These are phyloP conservation scores for Drosophila paucipuncta DNA, from an alignment of 2,888 invertebrate species.

Conservation along the genomic window DNA sequence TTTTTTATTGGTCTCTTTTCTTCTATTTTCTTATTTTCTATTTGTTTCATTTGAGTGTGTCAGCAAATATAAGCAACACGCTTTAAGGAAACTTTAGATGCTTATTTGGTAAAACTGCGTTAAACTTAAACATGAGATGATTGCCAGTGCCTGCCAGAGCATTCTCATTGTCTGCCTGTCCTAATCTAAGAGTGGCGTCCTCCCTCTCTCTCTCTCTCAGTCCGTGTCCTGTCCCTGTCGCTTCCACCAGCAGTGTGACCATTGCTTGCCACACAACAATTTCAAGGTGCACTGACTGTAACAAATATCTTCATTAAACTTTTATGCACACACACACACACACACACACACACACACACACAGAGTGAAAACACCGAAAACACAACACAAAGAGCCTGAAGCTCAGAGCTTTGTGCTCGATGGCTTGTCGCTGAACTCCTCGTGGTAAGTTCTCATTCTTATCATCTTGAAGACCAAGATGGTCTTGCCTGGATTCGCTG, in stretches of 20 bases:
- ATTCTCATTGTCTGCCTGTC: conserved; percentile 15
- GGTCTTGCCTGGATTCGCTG: conserved; percentile 35
- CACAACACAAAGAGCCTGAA: conserved; percentile 6
- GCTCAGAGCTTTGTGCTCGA: conserved; percentile 24
- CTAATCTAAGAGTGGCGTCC: neutral
- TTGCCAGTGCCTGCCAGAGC: conserved; percentile 6
- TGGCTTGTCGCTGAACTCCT: conserved; percentile 26
- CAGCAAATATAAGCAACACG: neutral
- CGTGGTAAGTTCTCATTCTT: conserved; percentile 18
- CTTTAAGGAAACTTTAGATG: too few relatives aligned
- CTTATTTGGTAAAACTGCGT: neutral
- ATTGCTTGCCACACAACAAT: conserved; percentile 64
- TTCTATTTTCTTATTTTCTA: neutral
- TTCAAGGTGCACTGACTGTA: conserved; percentile 77
- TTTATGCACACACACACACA: conserved; percentile 34
- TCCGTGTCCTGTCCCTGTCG: neutral
- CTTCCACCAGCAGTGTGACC: conserved; percentile 33
- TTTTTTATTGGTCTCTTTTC: neutral
- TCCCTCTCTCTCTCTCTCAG: neutral
- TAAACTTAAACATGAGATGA: neutral
- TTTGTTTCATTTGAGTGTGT: neutral
- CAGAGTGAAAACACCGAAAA: neutral
- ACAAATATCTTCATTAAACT: conserved; percentile 77
- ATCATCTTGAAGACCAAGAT: conserved; percentile 34
- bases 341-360: neutral